Conservation (phyloP, 2,113 vertebrate genomes). For the Campylomormyrus tamandua region DNA sequence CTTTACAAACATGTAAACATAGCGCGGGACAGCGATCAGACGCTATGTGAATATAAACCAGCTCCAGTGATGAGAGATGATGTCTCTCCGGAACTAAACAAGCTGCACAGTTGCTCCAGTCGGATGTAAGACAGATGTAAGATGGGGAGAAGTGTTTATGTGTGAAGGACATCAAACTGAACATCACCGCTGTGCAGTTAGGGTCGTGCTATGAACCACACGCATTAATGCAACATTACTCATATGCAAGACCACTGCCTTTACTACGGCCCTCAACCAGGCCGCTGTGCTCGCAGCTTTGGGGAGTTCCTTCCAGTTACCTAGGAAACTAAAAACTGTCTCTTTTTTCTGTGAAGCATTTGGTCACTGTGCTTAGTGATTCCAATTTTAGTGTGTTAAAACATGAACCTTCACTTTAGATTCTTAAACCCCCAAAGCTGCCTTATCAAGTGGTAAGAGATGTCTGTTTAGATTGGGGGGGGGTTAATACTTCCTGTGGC, state of each 20-base stretch:
- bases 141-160: not conserved
- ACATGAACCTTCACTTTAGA: not conserved
- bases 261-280: not conserved
- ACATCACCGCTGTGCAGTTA: not conserved
- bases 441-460: not conserved
- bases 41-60: not conserved
- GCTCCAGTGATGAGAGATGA: not conserved
- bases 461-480: not conserved
- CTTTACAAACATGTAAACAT: not conserved
- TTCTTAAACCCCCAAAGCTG: not conserved
- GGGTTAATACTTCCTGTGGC: not conserved
- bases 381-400: not conserved
- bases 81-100: not conserved
- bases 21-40: not conserved
- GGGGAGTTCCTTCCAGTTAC: not conserved
- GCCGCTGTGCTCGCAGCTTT: not conserved
- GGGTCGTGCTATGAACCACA: not conserved
- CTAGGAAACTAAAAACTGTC: not conserved
- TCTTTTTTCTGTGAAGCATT: not conserved
- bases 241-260: not conserved
- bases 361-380: not conserved
- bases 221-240: not conserved
- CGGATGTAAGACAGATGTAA: not conserved
- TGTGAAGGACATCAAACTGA: not conserved
- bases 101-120: not conserved